Conservation (phyloP, 2,113 vertebrate genomes). For the Syrrhaptes paradoxus region DNA sequence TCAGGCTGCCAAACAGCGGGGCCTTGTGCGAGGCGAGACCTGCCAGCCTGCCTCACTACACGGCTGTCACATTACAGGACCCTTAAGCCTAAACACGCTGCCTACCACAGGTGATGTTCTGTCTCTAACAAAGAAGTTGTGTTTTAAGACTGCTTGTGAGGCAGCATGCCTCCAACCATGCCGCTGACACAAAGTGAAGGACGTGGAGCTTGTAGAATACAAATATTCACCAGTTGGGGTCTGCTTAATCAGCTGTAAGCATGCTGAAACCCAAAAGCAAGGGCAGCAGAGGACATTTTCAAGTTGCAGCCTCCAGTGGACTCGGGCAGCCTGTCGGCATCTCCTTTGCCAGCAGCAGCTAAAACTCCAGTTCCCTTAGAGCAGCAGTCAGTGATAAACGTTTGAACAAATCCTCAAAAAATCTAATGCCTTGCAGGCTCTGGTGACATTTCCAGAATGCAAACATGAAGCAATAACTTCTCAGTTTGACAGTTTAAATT, state of each 20-base stretch:
- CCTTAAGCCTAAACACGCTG: neutral
- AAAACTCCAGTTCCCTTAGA: neutral
- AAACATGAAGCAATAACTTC: neutral
- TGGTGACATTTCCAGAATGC: neutral
- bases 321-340: neutral
- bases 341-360: neutral
- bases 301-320: neutral
- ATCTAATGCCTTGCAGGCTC: neutral
- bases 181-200: neutral
- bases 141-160: neutral
- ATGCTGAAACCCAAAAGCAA: neutral
- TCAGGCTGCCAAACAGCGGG: neutral
- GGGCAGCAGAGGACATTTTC: neutral
- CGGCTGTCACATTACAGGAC: rapidly evolving
- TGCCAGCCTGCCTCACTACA: neutral
- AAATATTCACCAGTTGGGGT: neutral
- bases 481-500: neutral
- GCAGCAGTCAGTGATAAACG: neutral
- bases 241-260: neutral
- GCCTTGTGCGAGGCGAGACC: neutral
- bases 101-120: neutral
- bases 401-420: neutral
- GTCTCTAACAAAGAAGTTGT: neutral
- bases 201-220: neutral
- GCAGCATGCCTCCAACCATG: neutral